Evolutionary conservation across 2,113 vertebrate species (phyloP).

Genomic region (Sceloporus tristichus): DNA sequence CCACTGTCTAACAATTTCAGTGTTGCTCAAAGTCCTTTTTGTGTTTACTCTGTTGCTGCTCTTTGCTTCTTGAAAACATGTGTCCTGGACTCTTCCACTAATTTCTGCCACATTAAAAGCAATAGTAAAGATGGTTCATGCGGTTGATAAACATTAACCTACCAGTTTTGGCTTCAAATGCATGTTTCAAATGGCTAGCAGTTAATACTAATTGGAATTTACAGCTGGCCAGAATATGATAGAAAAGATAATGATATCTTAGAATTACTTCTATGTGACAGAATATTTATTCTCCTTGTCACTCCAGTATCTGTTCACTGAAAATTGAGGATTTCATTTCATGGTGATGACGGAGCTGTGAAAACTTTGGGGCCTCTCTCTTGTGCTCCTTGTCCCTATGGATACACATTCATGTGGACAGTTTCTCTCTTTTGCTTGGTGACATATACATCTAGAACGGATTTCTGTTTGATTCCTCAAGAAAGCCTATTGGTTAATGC

Average conservation of each 20-base stretch:
- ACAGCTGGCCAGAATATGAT: not conserved
- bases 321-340: not conserved
- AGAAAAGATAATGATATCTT: not conserved
- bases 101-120: not conserved
- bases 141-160: not conserved
- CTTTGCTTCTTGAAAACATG: not conserved
- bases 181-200: not conserved
- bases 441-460: not conserved
- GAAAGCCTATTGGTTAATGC: not conserved
- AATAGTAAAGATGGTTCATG: not conserved
- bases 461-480: not conserved
- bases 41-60: not conserved
- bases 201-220: fast-evolving
- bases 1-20: not conserved
- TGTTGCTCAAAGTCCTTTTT: slow-evolving; percentile 22
- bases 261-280: not conserved
- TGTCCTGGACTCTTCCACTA: not conserved
- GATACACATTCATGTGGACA: not conserved
- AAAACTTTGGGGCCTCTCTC: not conserved
- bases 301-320: not conserved
- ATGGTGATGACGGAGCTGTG: not conserved
- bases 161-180: not conserved
- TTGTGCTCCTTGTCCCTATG: not conserved
- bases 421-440: too few relatives aligned
- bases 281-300: not conserved